Base-by-base conservation (phyloP, 2,113 vertebrate species). In the Talpa occidentalis region DNA sequence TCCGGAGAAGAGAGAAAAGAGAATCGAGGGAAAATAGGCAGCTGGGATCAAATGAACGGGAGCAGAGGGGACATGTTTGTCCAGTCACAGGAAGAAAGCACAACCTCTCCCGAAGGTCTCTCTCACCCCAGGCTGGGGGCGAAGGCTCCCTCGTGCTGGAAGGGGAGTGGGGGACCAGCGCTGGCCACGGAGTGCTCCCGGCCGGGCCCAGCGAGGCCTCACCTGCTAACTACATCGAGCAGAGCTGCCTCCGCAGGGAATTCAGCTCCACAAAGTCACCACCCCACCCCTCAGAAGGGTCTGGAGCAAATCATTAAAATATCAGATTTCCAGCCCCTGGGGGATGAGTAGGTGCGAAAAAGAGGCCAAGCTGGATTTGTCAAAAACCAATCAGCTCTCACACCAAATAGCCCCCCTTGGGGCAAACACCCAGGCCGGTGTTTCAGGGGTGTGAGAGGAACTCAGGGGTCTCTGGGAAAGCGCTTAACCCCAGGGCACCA, bases 341-440 rank as follows among this genome's bases (percentile, higher is more conserved):
- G 93, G 96, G 96, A 77, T 42, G 84, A 93, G 84, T 90, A 97
- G 97, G 94, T 97, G 96, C 84, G 93, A 97, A 97, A 96, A 95
- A 94, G 94, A 88, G 95, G 94, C 97, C 97, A 94, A 24, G 70
- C 88, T 89, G 96, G 84, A 82, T 96, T 97, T 94, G 94, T 94
- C 95, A 91, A 73, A 96, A 91, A 72, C 93, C 94, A 91, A 93
- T 96, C 96, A 83, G 88, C 80, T 97, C 95, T 96, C 94, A 96
- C 73, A 62, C 84, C 49, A 62, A 91, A 95, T 44, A 87, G 78
- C 82, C 73, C 64, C 67, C 21, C 89, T 93, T 22, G 11, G 80
- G 44, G 56, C 42, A 7, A 69, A 88, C 81, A 10, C n/a, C 79
- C 24, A 10, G 87, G 74, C 79, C 47, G 69, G 80, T 22, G 85